phyloP scores from a whole-genome alignment of 2,113 vertebrate species.

The Elachura formosa region DNA sequence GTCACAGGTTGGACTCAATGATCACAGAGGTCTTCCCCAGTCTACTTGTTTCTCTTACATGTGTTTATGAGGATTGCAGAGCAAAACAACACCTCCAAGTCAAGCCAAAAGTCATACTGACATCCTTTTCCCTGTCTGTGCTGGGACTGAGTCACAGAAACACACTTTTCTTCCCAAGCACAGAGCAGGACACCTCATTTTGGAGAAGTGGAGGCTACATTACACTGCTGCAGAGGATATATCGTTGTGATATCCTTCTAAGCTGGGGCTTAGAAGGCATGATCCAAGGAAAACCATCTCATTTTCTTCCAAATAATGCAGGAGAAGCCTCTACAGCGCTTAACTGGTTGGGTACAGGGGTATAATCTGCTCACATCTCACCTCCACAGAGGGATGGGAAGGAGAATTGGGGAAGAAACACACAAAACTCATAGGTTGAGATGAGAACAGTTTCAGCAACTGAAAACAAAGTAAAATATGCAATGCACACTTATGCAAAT shows the following conservation, averaged over 20 bases:
- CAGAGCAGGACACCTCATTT: rapidly evolving
- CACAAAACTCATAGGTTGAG: background rate
- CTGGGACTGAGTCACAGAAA: background rate
- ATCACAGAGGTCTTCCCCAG: background rate
- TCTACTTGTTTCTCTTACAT: background rate
- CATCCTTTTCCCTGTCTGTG: background rate
- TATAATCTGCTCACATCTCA: background rate
- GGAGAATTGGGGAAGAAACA: background rate
- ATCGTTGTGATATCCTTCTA: no score
- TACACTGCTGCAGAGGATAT: background rate
- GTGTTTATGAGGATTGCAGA: background rate
- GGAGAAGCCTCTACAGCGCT: background rate
- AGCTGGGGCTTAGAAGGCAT: background rate
- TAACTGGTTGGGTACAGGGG: background rate
- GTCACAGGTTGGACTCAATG: background rate
- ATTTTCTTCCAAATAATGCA: background rate
- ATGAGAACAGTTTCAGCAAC: background rate
- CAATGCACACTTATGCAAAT: no score
- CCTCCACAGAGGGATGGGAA: background rate
- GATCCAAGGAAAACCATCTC: background rate
- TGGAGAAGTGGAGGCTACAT: background rate
- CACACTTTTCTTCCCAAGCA: background rate
- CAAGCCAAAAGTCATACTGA: background rate
- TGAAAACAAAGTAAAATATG: background rate
- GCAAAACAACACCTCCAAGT: background rate